These are phyloP conservation scores for Apostichopus parvimensis DNA, from an alignment of 35 echinoderm and acorn worm genomes.

Conservation along the genomic window DNA sequence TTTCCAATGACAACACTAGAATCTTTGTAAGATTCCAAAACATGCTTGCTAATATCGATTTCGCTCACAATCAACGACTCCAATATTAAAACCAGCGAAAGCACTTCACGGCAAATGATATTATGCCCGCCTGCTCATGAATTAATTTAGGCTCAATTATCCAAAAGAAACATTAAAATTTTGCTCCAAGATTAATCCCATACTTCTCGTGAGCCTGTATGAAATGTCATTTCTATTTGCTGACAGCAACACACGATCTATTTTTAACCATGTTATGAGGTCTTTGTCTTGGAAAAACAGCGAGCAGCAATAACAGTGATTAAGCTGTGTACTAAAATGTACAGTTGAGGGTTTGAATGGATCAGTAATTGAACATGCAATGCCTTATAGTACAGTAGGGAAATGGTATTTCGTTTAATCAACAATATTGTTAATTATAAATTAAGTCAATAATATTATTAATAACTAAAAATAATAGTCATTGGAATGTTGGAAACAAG, in stretches of 20 bases:
- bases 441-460: too few species aligned
- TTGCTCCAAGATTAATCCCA: neutral
- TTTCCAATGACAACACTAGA: neutral
- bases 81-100: neutral
- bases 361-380: neutral
- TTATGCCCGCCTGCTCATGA: neutral
- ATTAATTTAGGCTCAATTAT: slow-evolving; percentile 18
- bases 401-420: too few species aligned
- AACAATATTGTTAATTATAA: too few species aligned
- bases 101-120: neutral
- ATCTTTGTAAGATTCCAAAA: neutral
- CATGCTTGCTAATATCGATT: slow-evolving; percentile 4
- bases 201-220: neutral
- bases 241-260: neutral
- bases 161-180: neutral
- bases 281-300: neutral
- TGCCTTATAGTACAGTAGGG: too few species aligned
- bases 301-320: neutral
- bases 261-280: neutral
- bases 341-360: neutral
- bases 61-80: neutral
- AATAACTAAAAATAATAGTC: too few species aligned
- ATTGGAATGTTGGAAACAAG: too few species aligned
- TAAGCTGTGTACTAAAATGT: neutral
- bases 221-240: slow-evolving; percentile 6